Evolutionary conservation across 2,113 vertebrate genomes (phyloP).

Genomic region (Petrocephalus zakoni): DNA sequence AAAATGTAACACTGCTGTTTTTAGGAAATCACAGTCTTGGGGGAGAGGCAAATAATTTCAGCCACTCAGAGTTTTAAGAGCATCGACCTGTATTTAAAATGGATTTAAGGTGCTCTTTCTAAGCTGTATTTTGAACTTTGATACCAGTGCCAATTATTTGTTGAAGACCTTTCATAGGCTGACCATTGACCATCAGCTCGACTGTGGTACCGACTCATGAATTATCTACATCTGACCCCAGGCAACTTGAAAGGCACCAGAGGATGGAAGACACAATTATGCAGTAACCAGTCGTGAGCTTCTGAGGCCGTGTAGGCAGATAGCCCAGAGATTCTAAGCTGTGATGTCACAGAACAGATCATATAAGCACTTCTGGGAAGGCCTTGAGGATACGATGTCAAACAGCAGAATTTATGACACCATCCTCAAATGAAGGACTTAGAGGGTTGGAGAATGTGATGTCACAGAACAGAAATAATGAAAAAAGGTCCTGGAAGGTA

Average conservation of each 20-base stretch:
- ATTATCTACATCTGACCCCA: neutral
- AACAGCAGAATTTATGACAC: neutral
- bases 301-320: neutral
- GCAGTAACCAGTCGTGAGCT: neutral
- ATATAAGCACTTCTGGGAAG: neutral
- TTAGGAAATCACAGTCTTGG: neutral
- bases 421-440: neutral
- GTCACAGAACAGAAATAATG: neutral
- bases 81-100: neutral
- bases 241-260: neutral
- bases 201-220: neutral
- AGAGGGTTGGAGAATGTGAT: neutral
- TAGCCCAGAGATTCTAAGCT: neutral
- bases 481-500: neutral
- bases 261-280: neutral
- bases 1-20: neutral
- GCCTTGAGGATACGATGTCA: neutral
- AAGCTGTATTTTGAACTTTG: neutral
- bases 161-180: neutral
- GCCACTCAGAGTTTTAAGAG: neutral
- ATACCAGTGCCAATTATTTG: neutral
- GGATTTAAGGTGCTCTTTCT: neutral
- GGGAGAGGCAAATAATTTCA: neutral
- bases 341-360: neutral
- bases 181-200: neutral